phyloP scores from a whole-genome alignment of 2,888 invertebrate genomes.

The Diarsia rubi region DNA sequence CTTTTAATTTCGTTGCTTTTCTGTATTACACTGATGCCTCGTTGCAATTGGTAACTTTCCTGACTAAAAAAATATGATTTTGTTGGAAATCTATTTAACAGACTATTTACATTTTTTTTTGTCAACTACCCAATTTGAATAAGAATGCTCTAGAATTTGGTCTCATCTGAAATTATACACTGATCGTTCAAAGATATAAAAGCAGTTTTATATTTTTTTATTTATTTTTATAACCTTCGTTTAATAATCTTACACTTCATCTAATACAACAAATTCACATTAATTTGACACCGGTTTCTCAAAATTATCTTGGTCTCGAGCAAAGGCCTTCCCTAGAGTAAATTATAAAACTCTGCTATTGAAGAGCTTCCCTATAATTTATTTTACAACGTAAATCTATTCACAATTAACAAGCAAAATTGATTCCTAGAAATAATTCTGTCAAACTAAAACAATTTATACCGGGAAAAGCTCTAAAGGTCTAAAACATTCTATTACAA shows the following conservation, averaged over 20 bases:
- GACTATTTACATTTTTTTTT: no score
- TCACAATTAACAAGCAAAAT: not conserved
- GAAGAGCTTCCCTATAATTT: not conserved
- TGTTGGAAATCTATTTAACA: no score
- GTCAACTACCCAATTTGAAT: no score
- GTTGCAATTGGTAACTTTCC: no score
- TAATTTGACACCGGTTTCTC: no score
- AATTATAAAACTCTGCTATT: no score
- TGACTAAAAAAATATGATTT: no score
- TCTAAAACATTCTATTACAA: slow-evolving; percentile 11
- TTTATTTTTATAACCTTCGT: no score
- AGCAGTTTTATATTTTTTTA: not conserved
- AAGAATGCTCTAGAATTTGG: not conserved
- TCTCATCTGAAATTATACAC: not conserved
- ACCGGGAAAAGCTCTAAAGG: not conserved
- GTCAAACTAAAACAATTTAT: slow-evolving; percentile 15
- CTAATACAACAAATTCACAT: no score
- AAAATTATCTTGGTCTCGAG: no score
- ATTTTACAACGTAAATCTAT: not conserved
- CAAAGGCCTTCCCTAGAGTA: no score
- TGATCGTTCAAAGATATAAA: not conserved
- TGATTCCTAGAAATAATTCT: not conserved
- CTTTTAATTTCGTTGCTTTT: not conserved
- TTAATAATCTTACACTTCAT: no score
- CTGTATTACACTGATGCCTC: not conserved